phyloP scores from a whole-genome alignment of 2,888 invertebrate genomes.

The Rhamphomyia laevipes region DNA sequence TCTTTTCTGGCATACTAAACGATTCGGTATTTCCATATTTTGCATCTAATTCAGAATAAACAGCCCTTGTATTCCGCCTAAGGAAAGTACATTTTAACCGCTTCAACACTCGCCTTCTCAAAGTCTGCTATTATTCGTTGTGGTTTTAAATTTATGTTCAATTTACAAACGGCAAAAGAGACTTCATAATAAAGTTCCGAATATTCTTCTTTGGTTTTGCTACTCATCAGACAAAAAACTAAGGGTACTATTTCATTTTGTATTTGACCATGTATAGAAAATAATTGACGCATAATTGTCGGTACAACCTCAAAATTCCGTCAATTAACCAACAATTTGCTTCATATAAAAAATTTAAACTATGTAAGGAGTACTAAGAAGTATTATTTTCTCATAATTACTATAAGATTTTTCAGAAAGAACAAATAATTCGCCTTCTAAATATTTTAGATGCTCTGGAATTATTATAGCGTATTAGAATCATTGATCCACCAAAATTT shows the following conservation, averaged over 20 bases:
- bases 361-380: conserved; percentile 5
- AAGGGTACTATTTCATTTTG: conserved; percentile 2
- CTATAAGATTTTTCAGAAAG: conserved; percentile 2
- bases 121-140: neutral
- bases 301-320: conserved; percentile 7
- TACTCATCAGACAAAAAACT: conserved; percentile 6
- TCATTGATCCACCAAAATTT: conserved; percentile 24
- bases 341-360: conserved; percentile 3
- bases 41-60: neutral
- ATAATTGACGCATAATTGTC: conserved; percentile 4
- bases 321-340: neutral
- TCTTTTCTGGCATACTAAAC: no score
- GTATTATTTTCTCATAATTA: conserved; percentile 6
- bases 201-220: neutral
- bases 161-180: neutral
- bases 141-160: neutral
- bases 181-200: conserved; percentile 6
- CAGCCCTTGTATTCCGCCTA: conserved; percentile 1
- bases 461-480: conserved; percentile 13
- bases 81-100: conserved; percentile 2
- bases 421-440: conserved; percentile 5
- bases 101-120: neutral
- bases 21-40: no score
- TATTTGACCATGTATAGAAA: conserved; percentile 5
- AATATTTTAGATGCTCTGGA: conserved; percentile 2